phyloP scores from a whole-genome alignment of 2,888 invertebrate genomes.

The Torymus auratus region DNA sequence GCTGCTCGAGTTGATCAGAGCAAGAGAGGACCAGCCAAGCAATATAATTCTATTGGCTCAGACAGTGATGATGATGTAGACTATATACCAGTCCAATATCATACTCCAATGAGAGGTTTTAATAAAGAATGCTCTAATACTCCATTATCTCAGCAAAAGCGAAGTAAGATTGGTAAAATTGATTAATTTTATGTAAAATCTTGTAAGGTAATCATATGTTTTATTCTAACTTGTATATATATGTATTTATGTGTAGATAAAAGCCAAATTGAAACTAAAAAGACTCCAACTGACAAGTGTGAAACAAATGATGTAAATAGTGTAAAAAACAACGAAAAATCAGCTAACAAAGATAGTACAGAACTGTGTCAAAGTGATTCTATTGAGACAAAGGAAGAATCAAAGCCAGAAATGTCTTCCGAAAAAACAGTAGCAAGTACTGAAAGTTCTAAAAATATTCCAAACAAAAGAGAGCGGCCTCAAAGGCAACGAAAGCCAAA shows the following conservation, averaged over 20 bases:
- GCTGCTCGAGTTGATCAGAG: constrained; percentile 54
- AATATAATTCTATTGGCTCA: constrained; percentile 67
- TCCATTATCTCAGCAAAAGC: not conserved
- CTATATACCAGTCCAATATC: constrained; percentile 63
- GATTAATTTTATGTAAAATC: constrained; percentile 6
- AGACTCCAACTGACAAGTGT: not conserved
- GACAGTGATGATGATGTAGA: constrained; percentile 73
- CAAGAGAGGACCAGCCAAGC: constrained; percentile 36
- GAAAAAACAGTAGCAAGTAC: constrained; percentile 10
- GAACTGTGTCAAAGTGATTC: constrained; percentile 18
- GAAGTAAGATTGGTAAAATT: constrained; percentile 1
- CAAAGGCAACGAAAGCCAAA: constrained; percentile 59
- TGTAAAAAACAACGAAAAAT: constrained; percentile 29
- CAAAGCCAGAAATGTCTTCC: constrained; percentile 13
- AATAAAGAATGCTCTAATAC: constrained; percentile 16
- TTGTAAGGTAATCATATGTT: not conserved
- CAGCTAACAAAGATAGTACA: constrained; percentile 11
- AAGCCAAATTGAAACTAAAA: constrained; percentile 18
- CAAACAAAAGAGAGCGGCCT: constrained; percentile 29
- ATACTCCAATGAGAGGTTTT: constrained; percentile 29
- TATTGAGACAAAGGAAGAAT: constrained; percentile 14
- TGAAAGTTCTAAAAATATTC: constrained; percentile 29
- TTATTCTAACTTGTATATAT: not conserved
- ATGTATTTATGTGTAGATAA: constrained; percentile 18
- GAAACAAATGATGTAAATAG: not conserved